Base-by-base conservation (phyloP, 1,140 invertebrate species). In the Apocrypta bakeri region DNA sequence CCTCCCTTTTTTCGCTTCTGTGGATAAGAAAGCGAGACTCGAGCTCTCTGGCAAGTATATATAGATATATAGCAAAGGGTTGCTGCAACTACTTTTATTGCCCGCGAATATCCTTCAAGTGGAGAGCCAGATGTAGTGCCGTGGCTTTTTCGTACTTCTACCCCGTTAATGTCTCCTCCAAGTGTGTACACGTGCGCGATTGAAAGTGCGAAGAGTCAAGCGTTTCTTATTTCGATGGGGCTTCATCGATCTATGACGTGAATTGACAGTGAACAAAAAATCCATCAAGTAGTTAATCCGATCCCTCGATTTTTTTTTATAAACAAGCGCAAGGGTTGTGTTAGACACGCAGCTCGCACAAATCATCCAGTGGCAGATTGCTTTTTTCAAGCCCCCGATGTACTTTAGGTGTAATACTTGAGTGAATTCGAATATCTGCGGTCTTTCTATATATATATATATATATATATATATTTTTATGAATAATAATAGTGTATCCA, bases 1-100 rank as follows among this genome's bases (percentile, higher is more conserved):
- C 31, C 27, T 12, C 24, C 42, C 61, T 17, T 83, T 9, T 77
- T 27, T 76, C 40, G 42, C 31, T 56, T 79, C 24, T 74, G 11
- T 0, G 14, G 33, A 37, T 37, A 48, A 48, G 42, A 17, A 48
- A 48, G 17, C 42, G 42, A 9, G 14, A 17, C 12, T 48, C 17
- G 42, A 48, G 14, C 14, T 12, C 33, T 37, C n/a, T 37, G 42
- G 42, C n/a, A 48, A 12, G 42, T 17, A 17, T 68, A 9, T 31
- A 68, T 56, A 56, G 7, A 48, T 48, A 48, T 48, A 17, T 48
- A 48, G 33, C 2, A 37, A 37, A n/a, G n/a, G n/a, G n/a, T n/a
- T n/a, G n/a, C n/a, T n/a, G 48, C 6, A 17, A 21, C 21, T n/a
- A 6, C 48, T 17, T 56, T 56, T 56, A 56, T 56, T 56, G 17